phyloP scores from a whole-genome alignment of 2,113 vertebrate genomes.

The Notiomystis cincta region DNA sequence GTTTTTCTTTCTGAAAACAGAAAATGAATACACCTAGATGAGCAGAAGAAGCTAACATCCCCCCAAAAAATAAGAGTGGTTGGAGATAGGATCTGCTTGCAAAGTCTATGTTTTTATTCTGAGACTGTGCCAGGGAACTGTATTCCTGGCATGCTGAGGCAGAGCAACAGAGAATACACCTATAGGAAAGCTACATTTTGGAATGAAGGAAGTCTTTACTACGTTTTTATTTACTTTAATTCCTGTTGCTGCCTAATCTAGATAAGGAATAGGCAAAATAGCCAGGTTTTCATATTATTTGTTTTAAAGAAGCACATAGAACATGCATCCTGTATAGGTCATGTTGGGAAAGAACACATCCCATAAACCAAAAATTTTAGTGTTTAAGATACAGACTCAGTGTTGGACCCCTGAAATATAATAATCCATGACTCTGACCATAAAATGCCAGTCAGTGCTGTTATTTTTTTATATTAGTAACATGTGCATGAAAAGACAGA shows the following conservation, averaged over 20 bases:
- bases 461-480: background rate
- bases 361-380: background rate
- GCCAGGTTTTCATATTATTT: background rate
- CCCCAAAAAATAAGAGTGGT: background rate
- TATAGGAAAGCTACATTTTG: background rate
- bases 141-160: background rate
- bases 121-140: background rate
- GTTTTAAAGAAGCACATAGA: background rate
- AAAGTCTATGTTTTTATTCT: background rate
- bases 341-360: background rate
- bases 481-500: background rate
- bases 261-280: background rate
- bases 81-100: background rate
- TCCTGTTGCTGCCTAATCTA: background rate
- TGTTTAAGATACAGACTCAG: background rate
- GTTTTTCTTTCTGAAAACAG: background rate
- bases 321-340: background rate
- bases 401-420: background rate
- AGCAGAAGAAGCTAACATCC: background rate
- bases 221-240: background rate
- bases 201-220: background rate
- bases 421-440: background rate
- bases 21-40: background rate
- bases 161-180: background rate
- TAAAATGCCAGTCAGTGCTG: background rate